These are phyloP conservation scores for Hippoglossus stenolepis DNA, from an alignment of 2,113 vertebrate genomes.

Conservation along the genomic window DNA sequence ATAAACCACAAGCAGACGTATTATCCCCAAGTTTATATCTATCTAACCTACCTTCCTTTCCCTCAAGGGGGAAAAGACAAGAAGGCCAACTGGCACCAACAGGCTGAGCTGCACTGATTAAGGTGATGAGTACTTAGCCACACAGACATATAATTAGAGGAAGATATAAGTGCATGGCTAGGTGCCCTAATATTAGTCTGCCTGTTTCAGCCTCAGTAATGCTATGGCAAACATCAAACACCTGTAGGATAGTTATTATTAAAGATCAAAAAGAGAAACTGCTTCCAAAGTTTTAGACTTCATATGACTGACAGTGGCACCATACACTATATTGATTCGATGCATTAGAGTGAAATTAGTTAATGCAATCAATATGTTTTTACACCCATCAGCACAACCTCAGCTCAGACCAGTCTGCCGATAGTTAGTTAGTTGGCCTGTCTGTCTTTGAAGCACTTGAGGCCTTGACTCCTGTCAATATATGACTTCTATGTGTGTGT, in stretches of 20 bases:
- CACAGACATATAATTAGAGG: conserved; percentile 4
- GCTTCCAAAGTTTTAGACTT: not conserved
- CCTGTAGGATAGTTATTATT: not conserved
- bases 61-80: not conserved
- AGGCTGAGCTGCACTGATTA: conserved; percentile 23
- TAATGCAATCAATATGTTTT: not conserved
- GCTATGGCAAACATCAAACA: not conserved
- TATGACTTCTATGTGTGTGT: conserved; percentile 4
- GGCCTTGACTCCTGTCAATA: conserved; percentile 41
- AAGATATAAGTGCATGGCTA: conserved; percentile 1
- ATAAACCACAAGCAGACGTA: not conserved
- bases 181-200: conserved; percentile 10
- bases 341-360: not conserved
- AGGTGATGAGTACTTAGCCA: conserved; percentile 25
- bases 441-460: conserved; percentile 25
- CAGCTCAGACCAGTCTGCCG: not conserved
- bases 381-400: conserved; percentile 35
- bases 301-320: not conserved
- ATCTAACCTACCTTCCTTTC: conserved; percentile 11
- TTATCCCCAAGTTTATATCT: not conserved
- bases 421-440: not conserved
- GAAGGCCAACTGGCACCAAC: not conserved
- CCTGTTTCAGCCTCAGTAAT: conserved; percentile 5
- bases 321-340: not conserved
- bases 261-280: not conserved